Evolutionary conservation across 2,113 vertebrate genomes (phyloP).

Genomic region (Falco punctatus): DNA sequence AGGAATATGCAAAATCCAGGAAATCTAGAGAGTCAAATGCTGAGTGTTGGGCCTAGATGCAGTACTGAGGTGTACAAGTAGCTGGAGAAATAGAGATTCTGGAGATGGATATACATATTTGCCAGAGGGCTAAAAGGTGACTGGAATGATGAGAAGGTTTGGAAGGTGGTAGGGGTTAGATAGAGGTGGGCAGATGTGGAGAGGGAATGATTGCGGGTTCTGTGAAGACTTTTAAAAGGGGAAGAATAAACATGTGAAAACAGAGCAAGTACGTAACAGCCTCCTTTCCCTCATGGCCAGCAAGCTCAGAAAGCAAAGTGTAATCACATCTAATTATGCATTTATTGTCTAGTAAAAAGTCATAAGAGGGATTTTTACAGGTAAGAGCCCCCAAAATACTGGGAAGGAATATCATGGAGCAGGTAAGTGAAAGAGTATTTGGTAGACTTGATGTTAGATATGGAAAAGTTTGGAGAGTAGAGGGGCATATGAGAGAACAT

Average conservation of each 20-base stretch:
- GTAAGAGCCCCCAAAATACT: not conserved
- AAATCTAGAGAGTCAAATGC: not conserved
- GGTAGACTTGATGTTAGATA: not conserved
- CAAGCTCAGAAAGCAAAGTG: not conserved
- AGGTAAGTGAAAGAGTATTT: not conserved
- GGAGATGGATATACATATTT: rapidly evolving
- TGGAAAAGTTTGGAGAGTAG: not conserved
- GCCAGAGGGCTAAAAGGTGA: not conserved
- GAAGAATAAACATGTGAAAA: not conserved
- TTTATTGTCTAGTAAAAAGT: not conserved
- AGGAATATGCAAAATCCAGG: not conserved
- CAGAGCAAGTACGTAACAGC: not conserved
- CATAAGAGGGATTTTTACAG: not conserved
- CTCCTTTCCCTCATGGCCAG: not conserved
- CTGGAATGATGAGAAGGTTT: not conserved
- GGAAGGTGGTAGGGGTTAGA: not conserved
- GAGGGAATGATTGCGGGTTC: not conserved
- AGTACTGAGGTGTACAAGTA: not conserved
- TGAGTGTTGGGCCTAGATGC: not conserved
- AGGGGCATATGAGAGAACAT: not conserved
- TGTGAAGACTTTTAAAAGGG: not conserved
- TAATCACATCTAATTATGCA: not conserved
- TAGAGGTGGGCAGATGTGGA: not conserved
- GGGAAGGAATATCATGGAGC: not conserved
- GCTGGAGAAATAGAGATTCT: not conserved